Conservation (phyloP, 1,140 invertebrate genomes). For the Macrocentrus cingulum region DNA sequence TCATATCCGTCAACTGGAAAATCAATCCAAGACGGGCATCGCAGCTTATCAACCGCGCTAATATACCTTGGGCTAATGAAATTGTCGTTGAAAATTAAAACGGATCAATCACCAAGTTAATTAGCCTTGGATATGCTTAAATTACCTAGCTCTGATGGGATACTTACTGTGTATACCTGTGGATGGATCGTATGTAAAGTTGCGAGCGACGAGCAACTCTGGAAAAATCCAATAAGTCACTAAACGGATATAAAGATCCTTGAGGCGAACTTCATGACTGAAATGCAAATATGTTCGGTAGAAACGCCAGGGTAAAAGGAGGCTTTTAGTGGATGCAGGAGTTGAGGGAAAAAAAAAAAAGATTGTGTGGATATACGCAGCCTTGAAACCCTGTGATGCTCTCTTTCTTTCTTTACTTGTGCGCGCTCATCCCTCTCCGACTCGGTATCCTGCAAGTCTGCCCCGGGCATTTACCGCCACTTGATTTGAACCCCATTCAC, state of each 20-base stretch:
- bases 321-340: conserved; percentile 12
- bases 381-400: conserved; percentile 4
- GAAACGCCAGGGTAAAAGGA: conserved; percentile 29
- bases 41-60: conserved; percentile 35
- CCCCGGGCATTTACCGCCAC: conserved; percentile 47
- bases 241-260: conserved; percentile 39
- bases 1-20: conserved; percentile 24
- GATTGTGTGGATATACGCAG: conserved; percentile 24
- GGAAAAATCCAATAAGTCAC: conserved; percentile 24
- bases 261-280: conserved; percentile 40
- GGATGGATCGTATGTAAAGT: not conserved
- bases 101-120: conserved; percentile 40
- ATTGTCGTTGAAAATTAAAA: conserved; percentile 45
- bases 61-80: conserved; percentile 39
- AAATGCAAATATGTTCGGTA: conserved; percentile 46
- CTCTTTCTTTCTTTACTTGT: conserved; percentile 1
- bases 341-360: conserved; percentile 27
- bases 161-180: not conserved
- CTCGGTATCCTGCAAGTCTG: conserved; percentile 30
- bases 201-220: conserved; percentile 9
- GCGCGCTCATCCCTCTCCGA: not conserved
- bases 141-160: not conserved
- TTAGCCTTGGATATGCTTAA: conserved; percentile 30
- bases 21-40: conserved; percentile 27
- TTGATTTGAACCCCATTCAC: conserved; percentile 51